Evolutionary conservation across 2,888 invertebrate genomes (phyloP), one percentile per base, ranked within the genome.

Genomic region (Eudasyphora cyanicolor): DNA sequence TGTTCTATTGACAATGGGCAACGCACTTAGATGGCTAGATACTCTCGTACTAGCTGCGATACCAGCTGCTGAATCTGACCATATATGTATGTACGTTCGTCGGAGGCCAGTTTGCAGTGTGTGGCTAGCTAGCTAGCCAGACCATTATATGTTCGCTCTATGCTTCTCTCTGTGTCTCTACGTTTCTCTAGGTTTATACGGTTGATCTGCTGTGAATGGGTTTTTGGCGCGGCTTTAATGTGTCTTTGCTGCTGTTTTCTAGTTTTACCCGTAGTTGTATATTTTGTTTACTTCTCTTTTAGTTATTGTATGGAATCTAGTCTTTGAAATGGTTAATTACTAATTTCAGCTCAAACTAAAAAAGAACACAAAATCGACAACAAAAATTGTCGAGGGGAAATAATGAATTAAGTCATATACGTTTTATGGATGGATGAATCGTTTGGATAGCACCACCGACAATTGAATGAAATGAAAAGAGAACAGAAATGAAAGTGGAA

Each of bases 381-480:
- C n/a, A 32, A 62, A 62, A 32, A 32, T 8, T 64, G 35, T 38
- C 19, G 38, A 38, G 21, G 38, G 64, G 38, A 38, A 38, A 64
- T 38, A 64, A 3, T 38, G 64, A 64, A 64, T 64, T 64, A 64
- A 38, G 64, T 64, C 17, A 64, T 64, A 35, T 64, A 21, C 38
- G 38, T 12, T 64, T 64, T 19, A 38, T 38, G 64, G 38, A 64
- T 62, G 62, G 17, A 24, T 57, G 35, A 17, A 19, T 21, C 12
- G 64, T 21, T 64, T 64, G 35, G 38, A 17, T 57, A 27, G 10
- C 45, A 35, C 21, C 8, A 12, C 57, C 24, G 51, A 51, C 32
- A 32, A 29, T 32, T 32, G 29, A 17, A 6, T 60, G 60, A 5
- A 27, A 60, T 14, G 57, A 51, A 5, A 45, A 7, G 14, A n/a